phyloP scores from a whole-genome alignment of 35 echinoderm and acorn worm species.

The Apostichopus parvimensis region DNA sequence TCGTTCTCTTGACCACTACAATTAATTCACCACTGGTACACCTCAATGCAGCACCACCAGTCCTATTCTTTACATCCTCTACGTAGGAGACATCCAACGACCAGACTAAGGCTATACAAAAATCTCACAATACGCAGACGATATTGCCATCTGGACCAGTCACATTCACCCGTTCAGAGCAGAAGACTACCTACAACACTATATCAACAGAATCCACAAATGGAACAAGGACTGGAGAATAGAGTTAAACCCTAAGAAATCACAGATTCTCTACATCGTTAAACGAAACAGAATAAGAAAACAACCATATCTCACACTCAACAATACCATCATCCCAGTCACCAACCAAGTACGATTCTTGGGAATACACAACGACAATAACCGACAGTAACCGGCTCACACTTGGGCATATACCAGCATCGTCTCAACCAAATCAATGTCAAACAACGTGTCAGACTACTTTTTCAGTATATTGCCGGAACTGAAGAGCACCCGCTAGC shows the following conservation, averaged over 20 bases:
- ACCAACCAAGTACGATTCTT: neutral
- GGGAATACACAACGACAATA: neutral
- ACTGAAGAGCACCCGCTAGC: neutral
- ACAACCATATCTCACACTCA: neutral
- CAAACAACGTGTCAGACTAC: neutral
- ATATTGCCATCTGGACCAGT: neutral
- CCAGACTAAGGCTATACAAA: no score
- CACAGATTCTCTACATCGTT: constrained; percentile 10
- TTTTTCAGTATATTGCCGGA: constrained; percentile 24
- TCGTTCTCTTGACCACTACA: no score
- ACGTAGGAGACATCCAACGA: no score
- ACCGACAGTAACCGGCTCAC: neutral
- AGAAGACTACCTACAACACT: neutral
- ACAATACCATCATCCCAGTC: neutral
- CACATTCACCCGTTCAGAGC: neutral
- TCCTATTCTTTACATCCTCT: no score
- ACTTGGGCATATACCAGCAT: neutral
- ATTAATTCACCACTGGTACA: no score
- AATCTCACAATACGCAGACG: no score
- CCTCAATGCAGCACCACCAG: no score
- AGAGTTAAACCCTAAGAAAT: constrained; percentile 1
- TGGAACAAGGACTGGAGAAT: constrained; percentile 45
- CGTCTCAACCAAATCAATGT: neutral
- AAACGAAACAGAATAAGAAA: neutral
- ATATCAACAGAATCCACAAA: neutral